Conservation (phyloP, 2,113 vertebrate species). For the Dasyurus viverrinus region DNA sequence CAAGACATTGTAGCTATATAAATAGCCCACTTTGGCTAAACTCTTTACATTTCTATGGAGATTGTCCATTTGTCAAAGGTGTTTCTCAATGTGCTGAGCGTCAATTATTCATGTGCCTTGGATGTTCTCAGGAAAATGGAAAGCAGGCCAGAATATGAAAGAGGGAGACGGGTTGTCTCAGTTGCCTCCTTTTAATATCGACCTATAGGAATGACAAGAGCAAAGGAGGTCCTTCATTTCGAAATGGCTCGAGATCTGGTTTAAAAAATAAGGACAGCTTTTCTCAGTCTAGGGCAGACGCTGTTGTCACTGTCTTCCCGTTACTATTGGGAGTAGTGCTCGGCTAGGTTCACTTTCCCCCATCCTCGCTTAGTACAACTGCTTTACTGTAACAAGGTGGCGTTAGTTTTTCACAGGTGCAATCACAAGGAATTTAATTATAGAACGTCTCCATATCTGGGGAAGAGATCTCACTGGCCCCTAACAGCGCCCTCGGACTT, state of each 20-base stretch:
- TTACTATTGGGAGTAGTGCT: background rate
- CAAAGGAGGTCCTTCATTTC: background rate
- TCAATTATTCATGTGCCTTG: background rate
- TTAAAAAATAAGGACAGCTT: conserved; percentile 5
- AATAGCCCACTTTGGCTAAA: conserved; percentile 12
- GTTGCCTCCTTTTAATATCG: conserved; percentile 7
- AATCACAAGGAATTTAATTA: conserved; percentile 43
- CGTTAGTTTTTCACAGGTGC: background rate
- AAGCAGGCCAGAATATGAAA: conserved; percentile 12
- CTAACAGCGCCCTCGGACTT: background rate
- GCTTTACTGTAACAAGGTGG: conserved; percentile 20
- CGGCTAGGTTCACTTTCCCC: conserved; percentile 7
- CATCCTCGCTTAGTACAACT: background rate
- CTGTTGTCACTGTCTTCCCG: background rate
- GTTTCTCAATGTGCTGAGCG: conserved; percentile 13
- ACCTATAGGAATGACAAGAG: background rate
- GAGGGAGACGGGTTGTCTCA: background rate
- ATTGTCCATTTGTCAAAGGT: conserved; percentile 6
- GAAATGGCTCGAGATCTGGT: conserved; percentile 18
- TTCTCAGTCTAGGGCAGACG: background rate
- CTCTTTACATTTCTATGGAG: conserved; percentile 20
- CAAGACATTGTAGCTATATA: background rate
- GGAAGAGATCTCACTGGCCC: background rate
- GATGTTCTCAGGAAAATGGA: background rate
- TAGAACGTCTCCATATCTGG: background rate